Evolutionary conservation across 1,140 invertebrate species (phyloP).

Genomic region (silkworm (Bombyx mori)): ASM3026992v2 NC_085125.1:13864501-13865000

Average conservation of each 20-base stretch:
- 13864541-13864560: neutral
- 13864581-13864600: neutral
- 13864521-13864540: neutral
- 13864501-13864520: neutral
- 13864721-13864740: conserved; percentile 30
- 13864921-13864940: no score
- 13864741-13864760: conserved; percentile 59
- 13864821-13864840: no score
- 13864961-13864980: no score
- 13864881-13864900: no score
- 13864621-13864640: neutral
- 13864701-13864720: conserved; percentile 62
- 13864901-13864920: no score
- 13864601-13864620: neutral
- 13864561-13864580: neutral
- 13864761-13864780: conserved; percentile 63
- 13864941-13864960: no score
- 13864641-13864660: conserved; percentile 1
- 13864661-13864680: conserved; percentile 8
- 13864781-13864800: conserved; percentile 34
- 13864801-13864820: conserved; percentile 9
- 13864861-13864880: no score
- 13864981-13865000: no score
- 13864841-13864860: no score
- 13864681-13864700: conserved; percentile 31